Percentiles rank a stretch among this genome's conserved stretches.
Evolutionary conservation across 2,797 vertebrate species (phyloP).

Genomic region (Harpagifer antarcticus): DNA sequence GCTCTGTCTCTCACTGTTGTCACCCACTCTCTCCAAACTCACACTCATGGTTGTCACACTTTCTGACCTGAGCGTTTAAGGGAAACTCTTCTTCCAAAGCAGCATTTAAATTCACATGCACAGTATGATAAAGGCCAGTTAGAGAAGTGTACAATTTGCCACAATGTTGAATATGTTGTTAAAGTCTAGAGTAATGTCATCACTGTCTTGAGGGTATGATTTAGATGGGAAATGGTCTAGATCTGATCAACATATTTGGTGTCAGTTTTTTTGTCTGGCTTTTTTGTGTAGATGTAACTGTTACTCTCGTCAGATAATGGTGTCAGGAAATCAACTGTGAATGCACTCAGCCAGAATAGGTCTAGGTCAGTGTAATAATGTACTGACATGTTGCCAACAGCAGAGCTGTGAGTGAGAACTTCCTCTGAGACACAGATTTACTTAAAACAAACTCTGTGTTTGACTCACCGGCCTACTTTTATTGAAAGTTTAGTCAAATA

Average conservation of each 20-base stretch:
- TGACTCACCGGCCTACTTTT: neutral
- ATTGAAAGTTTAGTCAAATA: neutral
- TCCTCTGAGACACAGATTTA: neutral
- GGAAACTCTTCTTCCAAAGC: neutral
- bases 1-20: neutral
- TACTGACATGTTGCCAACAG: neutral
- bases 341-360: neutral
- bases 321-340: neutral
- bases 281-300: neutral
- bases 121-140: too few relatives aligned
- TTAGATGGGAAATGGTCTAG: neutral
- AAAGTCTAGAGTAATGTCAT: too few relatives aligned
- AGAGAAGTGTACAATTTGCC: neutral
- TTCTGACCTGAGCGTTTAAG: constrained; percentile 23
- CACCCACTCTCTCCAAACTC: constrained; percentile 33
- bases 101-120: constrained; percentile 16
- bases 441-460: neutral
- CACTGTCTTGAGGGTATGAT: neutral
- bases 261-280: neutral
- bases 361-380: neutral
- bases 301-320: neutral
- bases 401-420: neutral
- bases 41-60: neutral
- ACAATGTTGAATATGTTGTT: constrained; percentile 3
- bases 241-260: neutral